phyloP scores from a whole-genome alignment of 2,888 invertebrate species.

The Pilophorus perplexus region DNA sequence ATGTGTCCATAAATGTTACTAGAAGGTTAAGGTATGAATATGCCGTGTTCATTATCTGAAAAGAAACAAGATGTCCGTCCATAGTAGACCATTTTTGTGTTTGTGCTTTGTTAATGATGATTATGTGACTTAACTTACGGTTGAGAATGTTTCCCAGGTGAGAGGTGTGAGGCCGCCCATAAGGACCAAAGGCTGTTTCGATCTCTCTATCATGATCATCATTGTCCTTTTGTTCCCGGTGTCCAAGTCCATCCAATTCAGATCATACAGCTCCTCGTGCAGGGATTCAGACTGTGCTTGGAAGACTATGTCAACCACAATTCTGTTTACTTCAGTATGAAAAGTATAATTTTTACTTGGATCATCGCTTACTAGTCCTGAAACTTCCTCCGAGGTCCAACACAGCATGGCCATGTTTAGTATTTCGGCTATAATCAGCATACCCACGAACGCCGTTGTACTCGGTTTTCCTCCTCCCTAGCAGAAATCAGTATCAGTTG shows the following conservation, averaged over 20 bases:
- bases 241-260: neutral
- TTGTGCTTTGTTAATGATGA: too few relatives aligned
- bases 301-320: too few relatives aligned
- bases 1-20: too few relatives aligned
- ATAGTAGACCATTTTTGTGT: too few relatives aligned
- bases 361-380: too few relatives aligned
- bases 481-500: neutral
- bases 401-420: neutral
- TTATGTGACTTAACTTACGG: too few relatives aligned
- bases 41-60: too few relatives aligned
- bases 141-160: neutral
- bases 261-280: conserved; percentile 5
- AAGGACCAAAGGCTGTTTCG: neutral
- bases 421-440: neutral
- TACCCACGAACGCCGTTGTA: neutral
- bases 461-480: neutral
- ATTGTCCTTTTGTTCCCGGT: neutral
- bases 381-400: too few relatives aligned
- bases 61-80: too few relatives aligned
- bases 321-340: too few relatives aligned
- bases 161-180: neutral
- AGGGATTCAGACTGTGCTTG: neutral
- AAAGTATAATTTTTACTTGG: too few relatives aligned
- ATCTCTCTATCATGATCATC: neutral
- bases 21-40: too few relatives aligned